These are phyloP conservation scores for Rhea americana DNA, from an alignment of 2,113 vertebrate genomes.

Conservation along the genomic window DNA sequence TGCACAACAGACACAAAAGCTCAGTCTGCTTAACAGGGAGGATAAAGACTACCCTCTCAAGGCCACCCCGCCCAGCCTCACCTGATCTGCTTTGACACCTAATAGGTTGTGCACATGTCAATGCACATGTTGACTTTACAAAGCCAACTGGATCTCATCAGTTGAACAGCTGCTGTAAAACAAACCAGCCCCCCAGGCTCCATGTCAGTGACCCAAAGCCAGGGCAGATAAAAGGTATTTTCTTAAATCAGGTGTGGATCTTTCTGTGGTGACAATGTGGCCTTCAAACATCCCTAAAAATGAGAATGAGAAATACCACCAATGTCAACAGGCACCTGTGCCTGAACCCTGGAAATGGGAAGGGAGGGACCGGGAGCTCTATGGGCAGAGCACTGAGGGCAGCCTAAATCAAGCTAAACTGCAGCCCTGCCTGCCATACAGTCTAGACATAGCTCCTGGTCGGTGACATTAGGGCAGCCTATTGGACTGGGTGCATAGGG, in stretches of 20 bases:
- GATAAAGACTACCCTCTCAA: neutral
- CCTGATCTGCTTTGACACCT: neutral
- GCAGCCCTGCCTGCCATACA: neutral
- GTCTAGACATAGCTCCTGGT: neutral
- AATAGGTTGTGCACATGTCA: neutral
- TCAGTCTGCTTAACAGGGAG: neutral
- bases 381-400: too few relatives aligned
- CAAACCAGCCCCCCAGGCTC: neutral
- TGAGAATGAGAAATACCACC: neutral
- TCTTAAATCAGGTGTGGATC: neutral
- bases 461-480: neutral
- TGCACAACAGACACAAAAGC: neutral
- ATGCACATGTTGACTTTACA: neutral
- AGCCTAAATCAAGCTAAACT: neutral
- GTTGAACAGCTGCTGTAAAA: neutral
- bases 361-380: neutral
- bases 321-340: neutral
- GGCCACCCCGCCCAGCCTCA: neutral
- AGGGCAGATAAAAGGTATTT: accelerated
- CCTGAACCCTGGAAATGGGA: neutral
- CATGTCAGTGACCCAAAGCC: neutral
- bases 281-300: neutral
- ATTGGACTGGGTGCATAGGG: accelerated
- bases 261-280: neutral
- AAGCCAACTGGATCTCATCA: neutral